Conservation (phyloP, 2,113 vertebrate species). For the Corvus cornix region DNA sequence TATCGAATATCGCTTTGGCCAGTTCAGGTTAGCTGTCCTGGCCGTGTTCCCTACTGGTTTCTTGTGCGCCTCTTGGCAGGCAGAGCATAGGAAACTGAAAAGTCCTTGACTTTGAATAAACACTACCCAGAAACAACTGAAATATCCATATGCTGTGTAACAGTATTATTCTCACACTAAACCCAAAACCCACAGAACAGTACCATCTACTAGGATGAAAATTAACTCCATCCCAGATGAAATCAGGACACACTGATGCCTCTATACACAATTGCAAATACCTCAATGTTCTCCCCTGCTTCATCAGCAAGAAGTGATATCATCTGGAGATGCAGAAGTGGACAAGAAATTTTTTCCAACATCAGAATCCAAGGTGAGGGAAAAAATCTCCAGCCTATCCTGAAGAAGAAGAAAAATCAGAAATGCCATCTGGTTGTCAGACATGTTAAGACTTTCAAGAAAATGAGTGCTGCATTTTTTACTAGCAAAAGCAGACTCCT, state of each 20-base stretch:
- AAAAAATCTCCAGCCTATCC: not conserved
- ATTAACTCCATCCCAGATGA: not conserved
- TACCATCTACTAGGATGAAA: not conserved
- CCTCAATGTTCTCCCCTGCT: not conserved
- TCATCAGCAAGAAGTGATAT: not conserved
- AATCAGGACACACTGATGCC: not conserved
- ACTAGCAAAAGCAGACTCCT: not conserved
- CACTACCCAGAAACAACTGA: not conserved
- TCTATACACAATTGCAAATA: not conserved
- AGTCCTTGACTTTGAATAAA: not conserved
- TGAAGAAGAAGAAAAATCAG: not conserved
- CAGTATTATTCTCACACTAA: not conserved
- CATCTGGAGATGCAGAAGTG: not conserved
- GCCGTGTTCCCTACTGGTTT: fast-evolving
- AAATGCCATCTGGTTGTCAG: not conserved
- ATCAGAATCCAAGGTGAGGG: not conserved
- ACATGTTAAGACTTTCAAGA: not conserved
- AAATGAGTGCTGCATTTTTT: not conserved
- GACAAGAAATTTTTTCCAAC: not conserved
- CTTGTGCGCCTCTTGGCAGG: not conserved
- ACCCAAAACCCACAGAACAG: not conserved
- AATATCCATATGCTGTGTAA: not conserved
- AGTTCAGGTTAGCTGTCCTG: not conserved
- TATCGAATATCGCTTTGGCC: not conserved
- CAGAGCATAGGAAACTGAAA: not conserved